Evolutionary conservation across 2,888 invertebrate genomes (phyloP).

Genomic region (Pimpla rufipes): DNA sequence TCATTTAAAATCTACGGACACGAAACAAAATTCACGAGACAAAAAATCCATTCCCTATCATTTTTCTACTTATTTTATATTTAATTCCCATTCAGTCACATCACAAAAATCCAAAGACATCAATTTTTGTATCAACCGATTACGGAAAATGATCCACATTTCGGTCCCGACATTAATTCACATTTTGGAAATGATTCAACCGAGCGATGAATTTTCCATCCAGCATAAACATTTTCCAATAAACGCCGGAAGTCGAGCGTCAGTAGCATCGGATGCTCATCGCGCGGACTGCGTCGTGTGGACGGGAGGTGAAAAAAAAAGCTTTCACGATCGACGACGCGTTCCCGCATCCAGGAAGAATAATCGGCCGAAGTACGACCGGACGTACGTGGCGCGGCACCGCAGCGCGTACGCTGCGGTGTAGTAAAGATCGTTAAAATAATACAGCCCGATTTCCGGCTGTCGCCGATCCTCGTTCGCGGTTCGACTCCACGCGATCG

Average conservation of each 20-base stretch:
- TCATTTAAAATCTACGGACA: background rate
- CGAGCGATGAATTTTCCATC: background rate
- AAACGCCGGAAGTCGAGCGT: conserved; percentile 62
- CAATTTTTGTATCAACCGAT: too few relatives aligned
- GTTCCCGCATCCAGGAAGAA: conserved; percentile 45
- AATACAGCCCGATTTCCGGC: conserved; percentile 65
- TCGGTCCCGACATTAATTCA: background rate
- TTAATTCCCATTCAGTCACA: too few relatives aligned
- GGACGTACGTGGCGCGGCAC: conserved; percentile 44
- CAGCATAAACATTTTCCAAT: conserved; percentile 27
- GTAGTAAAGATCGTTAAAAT: conserved; percentile 57
- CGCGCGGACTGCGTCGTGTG: background rate
- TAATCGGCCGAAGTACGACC: conserved; percentile 45
- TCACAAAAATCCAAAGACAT: too few relatives aligned
- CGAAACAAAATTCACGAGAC: background rate
- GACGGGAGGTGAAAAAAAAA: conserved; percentile 64
- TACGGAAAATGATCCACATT: background rate
- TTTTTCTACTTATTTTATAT: too few relatives aligned
- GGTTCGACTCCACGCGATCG: conserved; percentile 27
- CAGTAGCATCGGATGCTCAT: conserved; percentile 52
- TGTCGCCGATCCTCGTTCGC: conserved; percentile 56
- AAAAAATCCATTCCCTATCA: too few relatives aligned
- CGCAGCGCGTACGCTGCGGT: background rate
- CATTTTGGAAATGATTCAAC: background rate
- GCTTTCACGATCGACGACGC: conserved; percentile 65